phyloP scores from a whole-genome alignment of 1,140 invertebrate genomes.

The Eriosoma lanigerum region DNA sequence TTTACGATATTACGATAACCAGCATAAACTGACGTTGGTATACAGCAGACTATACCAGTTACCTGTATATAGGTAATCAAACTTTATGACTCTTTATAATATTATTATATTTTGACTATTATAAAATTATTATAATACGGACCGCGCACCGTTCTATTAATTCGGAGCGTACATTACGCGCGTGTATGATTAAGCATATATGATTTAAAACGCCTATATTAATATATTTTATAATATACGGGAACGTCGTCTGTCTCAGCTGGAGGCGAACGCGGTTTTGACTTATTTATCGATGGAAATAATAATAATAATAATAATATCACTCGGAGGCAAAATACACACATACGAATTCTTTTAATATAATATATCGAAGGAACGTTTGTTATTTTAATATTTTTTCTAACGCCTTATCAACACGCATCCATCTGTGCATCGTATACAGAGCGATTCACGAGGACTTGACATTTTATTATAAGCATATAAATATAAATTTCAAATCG shows the following conservation, averaged over 20 bases:
- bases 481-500: too few relatives aligned
- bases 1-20: too few relatives aligned
- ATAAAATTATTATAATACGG: too few relatives aligned
- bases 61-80: too few relatives aligned
- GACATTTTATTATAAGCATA: too few relatives aligned
- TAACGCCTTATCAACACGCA: conserved; percentile 29
- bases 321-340: conserved; percentile 18
- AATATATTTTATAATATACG: too few relatives aligned
- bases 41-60: too few relatives aligned
- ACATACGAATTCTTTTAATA: background rate
- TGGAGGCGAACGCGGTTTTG: conserved; percentile 26
- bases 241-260: conserved; percentile 9
- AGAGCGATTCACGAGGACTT: too few relatives aligned
- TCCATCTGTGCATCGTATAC: background rate
- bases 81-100: background rate
- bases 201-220: conserved; percentile 11
- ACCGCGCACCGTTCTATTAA: background rate
- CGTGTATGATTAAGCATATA: conserved; percentile 6
- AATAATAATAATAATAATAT: conserved; percentile 28
- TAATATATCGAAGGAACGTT: too few relatives aligned
- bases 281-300: conserved; percentile 33
- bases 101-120: background rate
- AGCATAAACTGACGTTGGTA: too few relatives aligned
- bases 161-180: background rate
- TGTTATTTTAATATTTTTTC: too few relatives aligned